Evolutionary conservation across 2,888 invertebrate genomes (phyloP).

Genomic region (Pristionchus japonicus): DNA sequence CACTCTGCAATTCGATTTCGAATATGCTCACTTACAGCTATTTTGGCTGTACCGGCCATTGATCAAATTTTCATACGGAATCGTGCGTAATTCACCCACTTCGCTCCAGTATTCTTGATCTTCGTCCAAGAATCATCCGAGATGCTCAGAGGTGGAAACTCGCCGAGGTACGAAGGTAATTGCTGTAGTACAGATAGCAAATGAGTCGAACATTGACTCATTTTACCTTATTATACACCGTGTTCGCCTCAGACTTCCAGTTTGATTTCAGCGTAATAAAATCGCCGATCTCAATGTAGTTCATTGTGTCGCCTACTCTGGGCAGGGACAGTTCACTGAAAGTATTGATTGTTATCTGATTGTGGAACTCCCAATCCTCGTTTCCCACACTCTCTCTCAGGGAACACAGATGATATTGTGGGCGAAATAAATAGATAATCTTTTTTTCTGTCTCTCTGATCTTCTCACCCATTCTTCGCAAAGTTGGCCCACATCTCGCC

Average conservation of each 20-base stretch:
- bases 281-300: not conserved
- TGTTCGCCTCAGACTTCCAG: not conserved
- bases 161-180: not conserved
- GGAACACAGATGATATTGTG: not conserved
- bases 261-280: not conserved
- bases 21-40: too few relatives aligned
- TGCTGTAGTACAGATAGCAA: not conserved
- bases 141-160: not conserved
- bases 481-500: not conserved
- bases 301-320: not conserved
- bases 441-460: not conserved
- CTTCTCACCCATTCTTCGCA: not conserved
- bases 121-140: not conserved
- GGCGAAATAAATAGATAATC: not conserved
- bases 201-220: too few relatives aligned
- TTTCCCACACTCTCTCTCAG: not conserved
- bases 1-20: too few relatives aligned
- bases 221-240: not conserved
- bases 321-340: not conserved
- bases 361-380: not conserved
- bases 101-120: not conserved
- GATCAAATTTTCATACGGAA: too few relatives aligned
- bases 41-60: too few relatives aligned
- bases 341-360: not conserved
- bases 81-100: too few relatives aligned